Percentiles rank a stretch among this genome's conserved stretches.
Conservation (phyloP, 1,140 invertebrate species). For the Thaumatotibia leucotreta region DNA sequence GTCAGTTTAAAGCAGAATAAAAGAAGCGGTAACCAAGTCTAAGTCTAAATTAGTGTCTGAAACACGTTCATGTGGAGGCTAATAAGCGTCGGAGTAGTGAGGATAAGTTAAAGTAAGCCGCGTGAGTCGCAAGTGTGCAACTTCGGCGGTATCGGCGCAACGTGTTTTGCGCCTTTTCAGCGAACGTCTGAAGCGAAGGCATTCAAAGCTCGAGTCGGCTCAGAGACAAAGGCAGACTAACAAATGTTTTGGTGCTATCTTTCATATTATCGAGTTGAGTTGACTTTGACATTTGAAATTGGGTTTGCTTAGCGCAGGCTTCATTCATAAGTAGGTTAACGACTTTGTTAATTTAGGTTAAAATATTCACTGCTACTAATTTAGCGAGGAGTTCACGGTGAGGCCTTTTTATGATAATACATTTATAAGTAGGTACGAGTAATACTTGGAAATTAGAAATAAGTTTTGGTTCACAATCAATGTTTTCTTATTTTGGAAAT, state of each 20-base stretch:
- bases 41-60: conserved; percentile 21
- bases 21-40: background rate
- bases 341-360: conserved; percentile 4
- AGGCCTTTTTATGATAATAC: conserved; percentile 6
- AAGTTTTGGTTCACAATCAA: too few relatives aligned
- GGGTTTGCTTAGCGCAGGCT: conserved; percentile 2
- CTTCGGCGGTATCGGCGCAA: conserved; percentile 24
- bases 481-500: too few relatives aligned
- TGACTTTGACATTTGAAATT: conserved; percentile 12
- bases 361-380: conserved; percentile 3
- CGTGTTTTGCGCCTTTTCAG: conserved; percentile 28
- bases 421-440: conserved; percentile 21
- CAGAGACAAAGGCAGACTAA: conserved; percentile 22
- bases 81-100: conserved; percentile 17
- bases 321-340: conserved; percentile 3
- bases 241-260: conserved; percentile 10
- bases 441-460: background rate
- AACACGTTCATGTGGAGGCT: conserved; percentile 14
- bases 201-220: conserved; percentile 24
- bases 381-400: background rate
- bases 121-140: conserved; percentile 28
- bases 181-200: background rate
- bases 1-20: background rate
- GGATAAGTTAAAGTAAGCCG: conserved; percentile 23
- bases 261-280: conserved; percentile 7